Evolutionary conservation across 2,888 invertebrate genomes (phyloP).

Genomic region (Stictocephala bisonia): DNA sequence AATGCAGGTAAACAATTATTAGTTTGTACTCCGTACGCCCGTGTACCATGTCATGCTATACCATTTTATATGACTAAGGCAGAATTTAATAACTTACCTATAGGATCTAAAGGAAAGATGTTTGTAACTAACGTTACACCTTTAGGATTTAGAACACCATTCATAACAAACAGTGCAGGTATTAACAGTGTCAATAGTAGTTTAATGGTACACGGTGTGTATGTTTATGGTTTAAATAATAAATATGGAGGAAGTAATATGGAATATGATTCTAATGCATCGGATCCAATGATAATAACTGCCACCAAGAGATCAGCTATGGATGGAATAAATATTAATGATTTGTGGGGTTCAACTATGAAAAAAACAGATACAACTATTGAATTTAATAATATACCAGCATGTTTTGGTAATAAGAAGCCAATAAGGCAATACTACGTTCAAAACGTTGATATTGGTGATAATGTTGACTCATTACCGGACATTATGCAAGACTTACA

Average conservation of each 20-base stretch:
- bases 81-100: constrained; percentile 8
- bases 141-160: constrained; percentile 7
- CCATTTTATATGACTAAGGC: constrained; percentile 12
- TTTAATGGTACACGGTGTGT: background rate
- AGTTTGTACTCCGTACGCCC: background rate
- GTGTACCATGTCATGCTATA: constrained; percentile 1
- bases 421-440: background rate
- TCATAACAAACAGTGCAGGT: constrained; percentile 1
- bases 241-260: background rate
- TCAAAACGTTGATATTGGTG: background rate
- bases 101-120: background rate
- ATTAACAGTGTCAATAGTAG: constrained; percentile 10
- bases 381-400: background rate
- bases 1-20: background rate
- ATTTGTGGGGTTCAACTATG: background rate
- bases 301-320: background rate
- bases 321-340: background rate
- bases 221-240: constrained; percentile 16
- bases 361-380: background rate
- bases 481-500: constrained; percentile 9
- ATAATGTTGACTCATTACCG: background rate
- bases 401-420: constrained; percentile 16
- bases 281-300: constrained; percentile 7
- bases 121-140: background rate
- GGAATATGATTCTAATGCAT: background rate